phyloP scores from a whole-genome alignment of 2,888 invertebrate genomes.

The Tipula confusa region DNA sequence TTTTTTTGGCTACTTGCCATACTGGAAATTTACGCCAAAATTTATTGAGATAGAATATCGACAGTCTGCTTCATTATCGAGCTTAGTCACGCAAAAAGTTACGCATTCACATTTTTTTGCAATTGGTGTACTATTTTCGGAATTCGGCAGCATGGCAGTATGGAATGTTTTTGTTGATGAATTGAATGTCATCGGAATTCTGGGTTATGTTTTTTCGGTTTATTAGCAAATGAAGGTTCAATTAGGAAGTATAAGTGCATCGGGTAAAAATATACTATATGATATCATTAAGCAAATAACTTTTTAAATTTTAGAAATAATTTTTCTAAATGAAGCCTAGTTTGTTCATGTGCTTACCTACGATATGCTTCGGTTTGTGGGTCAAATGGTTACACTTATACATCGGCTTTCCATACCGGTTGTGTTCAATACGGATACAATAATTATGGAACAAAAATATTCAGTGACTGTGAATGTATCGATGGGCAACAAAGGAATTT shows the following conservation, averaged over 20 bases:
- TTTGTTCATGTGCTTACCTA: constrained; percentile 65
- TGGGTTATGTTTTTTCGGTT: constrained; percentile 64
- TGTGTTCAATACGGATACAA: constrained; percentile 50
- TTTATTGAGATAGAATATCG: constrained; percentile 78
- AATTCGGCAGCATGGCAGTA: constrained; percentile 60
- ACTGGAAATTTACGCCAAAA: constrained; percentile 77
- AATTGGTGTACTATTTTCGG: constrained; percentile 63
- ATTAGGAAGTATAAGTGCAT: constrained; percentile 43
- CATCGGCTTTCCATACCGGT: constrained; percentile 77
- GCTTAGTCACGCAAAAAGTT: constrained; percentile 67
- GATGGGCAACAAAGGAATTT: background rate
- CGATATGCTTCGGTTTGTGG: constrained; percentile 71
- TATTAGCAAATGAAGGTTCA: constrained; percentile 57
- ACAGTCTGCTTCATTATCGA: constrained; percentile 67
- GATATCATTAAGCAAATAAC: too few relatives aligned
- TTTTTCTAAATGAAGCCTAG: constrained; percentile 55
- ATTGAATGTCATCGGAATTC: constrained; percentile 59
- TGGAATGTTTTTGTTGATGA: constrained; percentile 66
- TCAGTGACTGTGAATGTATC: constrained; percentile 32
- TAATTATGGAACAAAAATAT: background rate
- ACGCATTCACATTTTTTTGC: constrained; percentile 67
- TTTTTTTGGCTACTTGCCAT: constrained; percentile 66
- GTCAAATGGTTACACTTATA: constrained; percentile 61
- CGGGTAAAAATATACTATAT: too few relatives aligned
- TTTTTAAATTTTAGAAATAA: background rate